Conservation (phyloP, 2,888 invertebrate species). For the Drosophila rubida region DNA sequence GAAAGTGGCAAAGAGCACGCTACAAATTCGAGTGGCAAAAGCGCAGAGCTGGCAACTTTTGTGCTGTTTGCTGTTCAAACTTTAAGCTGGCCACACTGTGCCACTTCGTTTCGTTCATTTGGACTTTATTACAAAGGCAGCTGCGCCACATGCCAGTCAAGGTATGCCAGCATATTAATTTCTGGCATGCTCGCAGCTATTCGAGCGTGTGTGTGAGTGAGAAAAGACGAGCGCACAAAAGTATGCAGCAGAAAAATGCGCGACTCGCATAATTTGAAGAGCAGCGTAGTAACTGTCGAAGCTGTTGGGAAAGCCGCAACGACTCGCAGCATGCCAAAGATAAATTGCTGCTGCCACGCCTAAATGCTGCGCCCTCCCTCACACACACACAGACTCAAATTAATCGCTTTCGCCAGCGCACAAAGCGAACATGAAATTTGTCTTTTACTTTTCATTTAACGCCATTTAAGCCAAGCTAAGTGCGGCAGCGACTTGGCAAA, state of each 20-base stretch:
- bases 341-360: constrained; percentile 60
- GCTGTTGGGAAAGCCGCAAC: constrained; percentile 42
- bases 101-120: constrained; percentile 42
- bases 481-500: constrained; percentile 8
- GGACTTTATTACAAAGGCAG: constrained; percentile 60
- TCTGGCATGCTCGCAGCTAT: constrained; percentile 54
- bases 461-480: constrained; percentile 61
- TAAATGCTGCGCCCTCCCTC: too few relatives aligned
- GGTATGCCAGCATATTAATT: constrained; percentile 71
- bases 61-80: constrained; percentile 5
- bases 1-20: not conserved
- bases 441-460: constrained; percentile 70
- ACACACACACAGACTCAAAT: constrained; percentile 52
- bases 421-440: constrained; percentile 66
- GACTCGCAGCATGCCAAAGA: constrained; percentile 60
- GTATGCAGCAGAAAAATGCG: constrained; percentile 72
- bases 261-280: constrained; percentile 69
- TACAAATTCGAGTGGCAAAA: not conserved
- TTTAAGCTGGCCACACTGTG: constrained; percentile 29
- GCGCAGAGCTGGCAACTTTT: not conserved
- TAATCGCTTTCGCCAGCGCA: constrained; percentile 63
- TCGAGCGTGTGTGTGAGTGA: not conserved
- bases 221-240: constrained; percentile 45
- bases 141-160: constrained; percentile 48
- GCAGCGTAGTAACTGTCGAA: constrained; percentile 21